Percentiles rank a stretch among this genome's conserved stretches.
phyloP scores from a whole-genome alignment of 2,113 vertebrate genomes.

The Oreamnos americanus region DNA sequence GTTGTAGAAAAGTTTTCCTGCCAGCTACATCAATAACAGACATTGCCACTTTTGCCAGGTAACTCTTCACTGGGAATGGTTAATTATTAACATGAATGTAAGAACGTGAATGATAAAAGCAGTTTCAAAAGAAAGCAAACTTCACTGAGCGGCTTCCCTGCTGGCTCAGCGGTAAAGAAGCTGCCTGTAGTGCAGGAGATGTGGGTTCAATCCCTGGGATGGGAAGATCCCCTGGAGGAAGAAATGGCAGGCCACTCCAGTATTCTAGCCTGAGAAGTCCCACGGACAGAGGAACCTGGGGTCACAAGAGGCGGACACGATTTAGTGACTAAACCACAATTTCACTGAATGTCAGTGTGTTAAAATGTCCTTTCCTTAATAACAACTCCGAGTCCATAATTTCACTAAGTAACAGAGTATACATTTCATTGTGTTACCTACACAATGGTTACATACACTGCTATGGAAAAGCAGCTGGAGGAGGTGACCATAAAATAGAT shows the following conservation, averaged over 20 bases:
- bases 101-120: constrained; percentile 28
- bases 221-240: neutral
- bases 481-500: neutral
- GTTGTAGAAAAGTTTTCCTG: neutral
- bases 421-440: neutral
- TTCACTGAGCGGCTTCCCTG: neutral
- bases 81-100: neutral
- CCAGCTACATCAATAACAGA: neutral
- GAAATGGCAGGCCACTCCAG: neutral
- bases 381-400: neutral
- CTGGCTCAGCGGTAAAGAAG: neutral
- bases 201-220: neutral
- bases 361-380: constrained; percentile 26
- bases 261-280: neutral
- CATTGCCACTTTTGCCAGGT: neutral
- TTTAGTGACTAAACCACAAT: neutral
- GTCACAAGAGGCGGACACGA: neutral
- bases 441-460: neutral
- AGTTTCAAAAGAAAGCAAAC: constrained; percentile 33
- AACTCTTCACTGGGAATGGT: neutral
- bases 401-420: neutral
- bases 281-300: neutral
- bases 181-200: neutral
- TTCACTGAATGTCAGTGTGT: neutral
- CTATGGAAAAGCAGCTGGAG: neutral